A percentile compares a stretch with the other conserved stretches of the same genome.
Evolutionary conservation across 2,113 vertebrate genomes (phyloP).

Genomic region (Vulpes lagopus): DNA sequence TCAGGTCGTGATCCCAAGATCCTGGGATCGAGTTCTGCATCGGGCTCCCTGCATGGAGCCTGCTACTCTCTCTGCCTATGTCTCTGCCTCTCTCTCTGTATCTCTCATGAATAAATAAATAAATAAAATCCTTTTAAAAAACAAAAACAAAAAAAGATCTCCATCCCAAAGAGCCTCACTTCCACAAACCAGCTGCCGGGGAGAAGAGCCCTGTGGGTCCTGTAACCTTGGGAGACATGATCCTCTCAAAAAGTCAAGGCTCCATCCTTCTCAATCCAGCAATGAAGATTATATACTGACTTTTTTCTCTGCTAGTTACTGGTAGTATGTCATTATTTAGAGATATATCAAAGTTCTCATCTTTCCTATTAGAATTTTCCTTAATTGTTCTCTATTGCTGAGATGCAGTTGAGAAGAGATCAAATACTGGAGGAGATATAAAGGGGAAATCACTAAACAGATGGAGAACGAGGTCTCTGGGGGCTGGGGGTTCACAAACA

Average conservation of each 20-base stretch:
- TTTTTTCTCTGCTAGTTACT: not conserved
- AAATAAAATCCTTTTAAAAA: too few relatives aligned
- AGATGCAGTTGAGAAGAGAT: not conserved
- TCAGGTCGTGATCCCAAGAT: too few relatives aligned
- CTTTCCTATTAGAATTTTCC: not conserved
- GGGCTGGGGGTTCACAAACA: not conserved
- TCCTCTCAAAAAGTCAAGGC: not conserved
- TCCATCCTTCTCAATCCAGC: not conserved
- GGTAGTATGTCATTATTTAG: not conserved
- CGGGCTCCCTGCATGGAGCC: too few relatives aligned
- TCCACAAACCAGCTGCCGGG: not conserved
- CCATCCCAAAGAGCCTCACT: too few relatives aligned
- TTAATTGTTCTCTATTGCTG: not conserved
- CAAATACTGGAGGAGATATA: not conserved
- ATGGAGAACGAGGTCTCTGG: not conserved
- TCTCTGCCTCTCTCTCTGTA: too few relatives aligned
- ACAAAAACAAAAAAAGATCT: too few relatives aligned
- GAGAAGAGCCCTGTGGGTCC: not conserved
- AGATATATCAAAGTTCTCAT: not conserved
- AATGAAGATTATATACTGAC: not conserved
- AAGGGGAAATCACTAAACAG: not conserved
- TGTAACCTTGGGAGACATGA: rapidly evolving
- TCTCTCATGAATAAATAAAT: too few relatives aligned
- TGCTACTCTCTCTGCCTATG: too few relatives aligned
- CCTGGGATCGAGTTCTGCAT: too few relatives aligned